phyloP scores from a whole-genome alignment of 2,797 vertebrate genomes.

The Karalla daura region DNA sequence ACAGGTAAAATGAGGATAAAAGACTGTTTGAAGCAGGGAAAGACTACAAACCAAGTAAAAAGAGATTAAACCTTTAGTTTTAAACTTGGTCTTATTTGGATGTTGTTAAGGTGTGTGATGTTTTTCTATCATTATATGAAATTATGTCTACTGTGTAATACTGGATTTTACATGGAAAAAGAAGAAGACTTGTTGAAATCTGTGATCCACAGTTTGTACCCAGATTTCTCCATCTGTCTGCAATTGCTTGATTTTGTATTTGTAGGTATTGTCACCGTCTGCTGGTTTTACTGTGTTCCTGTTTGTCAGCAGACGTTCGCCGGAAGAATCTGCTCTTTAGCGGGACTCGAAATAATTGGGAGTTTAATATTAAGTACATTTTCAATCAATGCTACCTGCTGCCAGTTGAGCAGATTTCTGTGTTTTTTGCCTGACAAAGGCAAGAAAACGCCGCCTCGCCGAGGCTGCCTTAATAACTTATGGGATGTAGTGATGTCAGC shows the following conservation, averaged over 20 bases:
- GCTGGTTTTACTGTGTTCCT: neutral
- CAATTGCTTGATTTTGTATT: neutral
- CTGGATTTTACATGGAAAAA: slow-evolving; percentile 6
- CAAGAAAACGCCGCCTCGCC: neutral
- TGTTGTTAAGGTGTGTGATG: too few species aligned
- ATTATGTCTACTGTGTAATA: too few species aligned
- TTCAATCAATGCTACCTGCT: neutral
- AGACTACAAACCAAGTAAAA: too few species aligned
- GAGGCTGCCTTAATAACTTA: neutral
- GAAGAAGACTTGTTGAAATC: too few species aligned
- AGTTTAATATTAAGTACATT: neutral
- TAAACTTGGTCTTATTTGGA: too few species aligned
- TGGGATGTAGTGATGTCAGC: neutral
- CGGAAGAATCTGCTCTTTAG: neutral
- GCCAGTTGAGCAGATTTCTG: neutral
- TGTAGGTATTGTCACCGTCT: neutral
- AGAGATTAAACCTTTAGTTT: too few species aligned
- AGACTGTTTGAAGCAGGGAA: too few species aligned
- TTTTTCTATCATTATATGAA: too few species aligned
- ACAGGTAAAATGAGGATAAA: too few species aligned
- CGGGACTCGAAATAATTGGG: neutral
- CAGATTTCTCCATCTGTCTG: neutral
- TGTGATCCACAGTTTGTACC: too few species aligned
- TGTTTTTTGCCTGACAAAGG: neutral
- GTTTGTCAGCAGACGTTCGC: neutral